phyloP scores from a whole-genome alignment of 1,140 invertebrate species.

The Ectropis grisescens region DNA sequence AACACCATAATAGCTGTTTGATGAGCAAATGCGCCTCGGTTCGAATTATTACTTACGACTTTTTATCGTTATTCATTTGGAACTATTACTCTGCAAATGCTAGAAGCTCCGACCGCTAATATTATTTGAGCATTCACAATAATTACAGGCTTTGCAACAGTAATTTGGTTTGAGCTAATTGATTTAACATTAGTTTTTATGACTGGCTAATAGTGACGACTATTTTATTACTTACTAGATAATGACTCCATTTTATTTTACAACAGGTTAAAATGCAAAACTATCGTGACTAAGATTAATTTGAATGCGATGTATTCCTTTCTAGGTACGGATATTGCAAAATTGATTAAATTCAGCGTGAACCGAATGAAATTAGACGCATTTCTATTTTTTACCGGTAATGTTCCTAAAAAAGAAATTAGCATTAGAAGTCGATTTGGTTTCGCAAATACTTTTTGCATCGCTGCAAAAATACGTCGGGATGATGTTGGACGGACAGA shows the following conservation, averaged over 20 bases:
- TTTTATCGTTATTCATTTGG: constrained; percentile 29
- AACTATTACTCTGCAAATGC: constrained; percentile 27
- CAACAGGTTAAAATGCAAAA: no score
- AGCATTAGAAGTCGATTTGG: constrained; percentile 35
- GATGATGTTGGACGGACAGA: constrained; percentile 13
- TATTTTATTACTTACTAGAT: constrained; percentile 1
- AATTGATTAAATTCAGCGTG: constrained; percentile 36
- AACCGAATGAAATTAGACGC: constrained; percentile 25
- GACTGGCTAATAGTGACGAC: constrained; percentile 9
- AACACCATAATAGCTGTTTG: constrained; percentile 25
- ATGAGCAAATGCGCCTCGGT: constrained; percentile 37
- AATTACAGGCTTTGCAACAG: constrained; percentile 28
- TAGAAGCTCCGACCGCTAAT: constrained; percentile 17
- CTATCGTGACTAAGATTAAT: constrained; percentile 15
- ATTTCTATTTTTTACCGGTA: constrained; percentile 24
- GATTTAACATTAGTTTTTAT: constrained; percentile 28
- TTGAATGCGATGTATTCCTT: constrained; percentile 13
- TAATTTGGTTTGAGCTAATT: constrained; percentile 27
- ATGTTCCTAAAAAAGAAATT: constrained; percentile 19
- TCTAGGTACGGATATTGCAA: constrained; percentile 6
- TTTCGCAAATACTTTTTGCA: constrained; percentile 35
- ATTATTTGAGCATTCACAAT: constrained; percentile 23
- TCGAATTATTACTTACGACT: constrained; percentile 21
- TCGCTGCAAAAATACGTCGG: constrained; percentile 47
- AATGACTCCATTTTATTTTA: no score